A percentile compares a stretch with the other conserved stretches of the same genome.
These are phyloP conservation scores for Motacilla alba DNA, from an alignment of 2,113 vertebrate genomes.

Conservation along the genomic window DNA sequence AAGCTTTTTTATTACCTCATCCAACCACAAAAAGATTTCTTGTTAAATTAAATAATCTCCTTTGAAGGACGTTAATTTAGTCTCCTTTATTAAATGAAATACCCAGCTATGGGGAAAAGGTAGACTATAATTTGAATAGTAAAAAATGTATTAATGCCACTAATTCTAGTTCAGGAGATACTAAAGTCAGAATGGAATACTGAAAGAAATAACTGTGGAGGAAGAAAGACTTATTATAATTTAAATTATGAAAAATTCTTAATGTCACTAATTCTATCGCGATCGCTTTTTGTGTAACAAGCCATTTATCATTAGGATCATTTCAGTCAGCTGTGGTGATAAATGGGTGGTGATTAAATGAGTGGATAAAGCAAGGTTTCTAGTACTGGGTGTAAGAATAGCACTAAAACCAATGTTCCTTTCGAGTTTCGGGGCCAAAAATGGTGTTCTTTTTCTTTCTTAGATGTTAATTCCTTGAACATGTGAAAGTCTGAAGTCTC, in stretches of 20 bases:
- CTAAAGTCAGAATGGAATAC: constrained; percentile 3
- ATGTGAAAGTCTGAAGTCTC: neutral
- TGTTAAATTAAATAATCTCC: neutral
- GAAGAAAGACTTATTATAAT: neutral
- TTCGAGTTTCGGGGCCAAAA: neutral
- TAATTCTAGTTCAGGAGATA: constrained; percentile 12
- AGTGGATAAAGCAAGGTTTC: neutral
- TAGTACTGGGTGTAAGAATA: neutral
- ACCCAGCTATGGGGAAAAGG: neutral
- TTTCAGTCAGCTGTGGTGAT: neutral
- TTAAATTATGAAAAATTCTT: constrained; percentile 9
- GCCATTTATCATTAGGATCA: neutral
- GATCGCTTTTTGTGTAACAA: neutral
- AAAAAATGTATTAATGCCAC: constrained; percentile 1
- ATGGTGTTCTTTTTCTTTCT: neutral
- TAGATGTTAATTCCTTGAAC: neutral
- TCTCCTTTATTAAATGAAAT: neutral
- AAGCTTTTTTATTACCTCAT: neutral
- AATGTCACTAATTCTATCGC: neutral
- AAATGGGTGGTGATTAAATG: neutral
- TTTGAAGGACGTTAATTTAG: neutral
- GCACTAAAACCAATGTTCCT: neutral
- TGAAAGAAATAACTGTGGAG: neutral
- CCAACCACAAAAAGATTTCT: neutral
- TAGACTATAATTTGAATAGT: neutral